These are phyloP conservation scores for Cosmopolites sordidus DNA, from an alignment of 2,888 invertebrate species.

Conservation along the genomic window DNA sequence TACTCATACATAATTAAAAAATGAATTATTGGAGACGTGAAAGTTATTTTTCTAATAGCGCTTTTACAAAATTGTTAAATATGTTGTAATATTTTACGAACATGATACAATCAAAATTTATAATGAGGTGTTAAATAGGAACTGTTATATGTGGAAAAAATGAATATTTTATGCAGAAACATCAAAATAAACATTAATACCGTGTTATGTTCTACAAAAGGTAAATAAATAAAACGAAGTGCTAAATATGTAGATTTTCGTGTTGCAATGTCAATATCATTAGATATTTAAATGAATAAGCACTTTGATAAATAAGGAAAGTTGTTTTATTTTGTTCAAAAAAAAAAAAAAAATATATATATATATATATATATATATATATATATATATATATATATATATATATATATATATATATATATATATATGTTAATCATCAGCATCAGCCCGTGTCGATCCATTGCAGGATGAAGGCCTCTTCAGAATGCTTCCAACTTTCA, in stretches of 20 bases:
- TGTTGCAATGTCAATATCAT: slow-evolving; percentile 2
- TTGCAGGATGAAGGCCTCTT: too few species aligned
- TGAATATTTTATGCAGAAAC: slow-evolving; percentile 11
- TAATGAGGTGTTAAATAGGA: slow-evolving; percentile 15
- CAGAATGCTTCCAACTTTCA: too few species aligned
- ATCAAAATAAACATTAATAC: slow-evolving; percentile 4
- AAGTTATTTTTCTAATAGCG: slow-evolving; percentile 9
- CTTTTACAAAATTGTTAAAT: slow-evolving; percentile 5
- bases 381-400: too few species aligned
- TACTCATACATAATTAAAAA: neutral
- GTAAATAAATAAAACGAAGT: slow-evolving; percentile 5
- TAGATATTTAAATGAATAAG: neutral
- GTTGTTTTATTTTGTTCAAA: neutral
- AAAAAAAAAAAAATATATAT: too few species aligned
- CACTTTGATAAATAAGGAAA: neutral
- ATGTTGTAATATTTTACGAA: slow-evolving; percentile 13
- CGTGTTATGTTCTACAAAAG: slow-evolving; percentile 7
- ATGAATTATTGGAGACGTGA: slow-evolving; percentile 3
- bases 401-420: too few species aligned
- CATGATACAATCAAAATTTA: slow-evolving; percentile 13
- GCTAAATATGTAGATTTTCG: slow-evolving; percentile 6
- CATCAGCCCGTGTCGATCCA: too few species aligned
- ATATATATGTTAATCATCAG: too few species aligned
- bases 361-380: too few species aligned
- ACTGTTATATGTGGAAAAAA: slow-evolving; percentile 7